phyloP scores from a whole-genome alignment of 2,797 vertebrate species.

The Myiothlypis coronata region DNA sequence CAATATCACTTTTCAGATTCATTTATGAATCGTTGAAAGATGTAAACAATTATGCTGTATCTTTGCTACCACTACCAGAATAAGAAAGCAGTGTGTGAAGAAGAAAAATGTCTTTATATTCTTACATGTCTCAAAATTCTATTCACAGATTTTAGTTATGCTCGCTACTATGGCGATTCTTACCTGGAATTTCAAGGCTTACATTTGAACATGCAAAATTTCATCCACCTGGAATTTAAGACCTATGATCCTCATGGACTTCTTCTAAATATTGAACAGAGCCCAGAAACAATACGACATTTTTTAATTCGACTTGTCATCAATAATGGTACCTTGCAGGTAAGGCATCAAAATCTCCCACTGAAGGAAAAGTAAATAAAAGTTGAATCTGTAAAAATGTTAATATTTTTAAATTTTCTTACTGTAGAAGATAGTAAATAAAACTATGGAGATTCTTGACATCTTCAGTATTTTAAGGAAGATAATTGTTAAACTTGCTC shows the following conservation, averaged over 20 bases:
- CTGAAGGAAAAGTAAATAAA: not conserved
- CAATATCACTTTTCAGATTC: not conserved
- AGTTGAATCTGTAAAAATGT: not conserved
- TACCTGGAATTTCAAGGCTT: conserved; percentile 83
- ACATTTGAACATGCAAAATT: conserved; percentile 72
- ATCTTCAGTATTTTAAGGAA: not conserved
- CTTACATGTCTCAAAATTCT: conserved; percentile 15
- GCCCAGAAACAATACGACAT: not conserved
- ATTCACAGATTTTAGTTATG: conserved; percentile 72
- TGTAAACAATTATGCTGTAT: not conserved
- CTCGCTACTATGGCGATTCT: conserved; percentile 79
- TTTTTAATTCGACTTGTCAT: conserved; percentile 58
- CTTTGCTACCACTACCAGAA: not conserved
- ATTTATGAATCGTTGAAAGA: not conserved
- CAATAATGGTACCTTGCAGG: conserved; percentile 54
- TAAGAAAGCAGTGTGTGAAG: not conserved
- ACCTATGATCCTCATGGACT: conserved; percentile 74
- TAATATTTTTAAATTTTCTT: not conserved
- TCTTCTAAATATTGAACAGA: conserved; percentile 79
- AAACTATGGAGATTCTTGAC: not conserved
- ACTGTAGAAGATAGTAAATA: not conserved
- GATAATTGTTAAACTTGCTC: not conserved
- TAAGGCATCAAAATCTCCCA: conserved; percentile 4
- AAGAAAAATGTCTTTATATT: not conserved
- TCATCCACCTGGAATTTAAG: conserved; percentile 81